Conservation (phyloP, 2,888 invertebrate genomes). For the Calliphora vomitoria region DNA sequence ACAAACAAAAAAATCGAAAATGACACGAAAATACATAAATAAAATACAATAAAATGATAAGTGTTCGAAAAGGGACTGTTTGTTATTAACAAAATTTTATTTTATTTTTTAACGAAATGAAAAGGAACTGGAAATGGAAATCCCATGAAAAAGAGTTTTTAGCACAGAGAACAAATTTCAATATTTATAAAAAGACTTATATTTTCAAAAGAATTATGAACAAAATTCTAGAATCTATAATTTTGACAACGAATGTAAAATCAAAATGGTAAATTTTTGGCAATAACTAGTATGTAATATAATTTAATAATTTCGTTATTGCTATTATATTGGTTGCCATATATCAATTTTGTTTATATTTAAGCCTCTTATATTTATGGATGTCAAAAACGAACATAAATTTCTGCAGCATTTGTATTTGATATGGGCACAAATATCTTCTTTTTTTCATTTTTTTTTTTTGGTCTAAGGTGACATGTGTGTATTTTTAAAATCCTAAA, state of each 20-base stretch:
- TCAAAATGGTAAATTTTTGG: neutral
- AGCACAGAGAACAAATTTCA: neutral
- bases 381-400: slow-evolving; percentile 12
- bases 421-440: slow-evolving; percentile 10
- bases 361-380: slow-evolving; percentile 20
- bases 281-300: neutral
- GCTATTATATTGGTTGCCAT: neutral
- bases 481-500: neutral
- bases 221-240: neutral
- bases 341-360: slow-evolving; percentile 11
- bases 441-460: neutral
- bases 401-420: slow-evolving; percentile 20
- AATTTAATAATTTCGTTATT: slow-evolving; percentile 13
- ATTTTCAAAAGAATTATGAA: neutral
- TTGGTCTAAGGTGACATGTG: neutral
- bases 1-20: neutral
- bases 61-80: slow-evolving; percentile 1
- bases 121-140: no score
- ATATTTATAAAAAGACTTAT: neutral
- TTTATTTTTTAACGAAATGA: neutral
- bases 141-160: neutral
- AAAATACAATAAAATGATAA: slow-evolving; percentile 9
- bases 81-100: slow-evolving; percentile 9
- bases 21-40: neutral
- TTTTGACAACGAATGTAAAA: slow-evolving; percentile 3